Evolutionary conservation across 2,113 vertebrate species (phyloP).

Genomic region (Ceyx margarethae): DNA sequence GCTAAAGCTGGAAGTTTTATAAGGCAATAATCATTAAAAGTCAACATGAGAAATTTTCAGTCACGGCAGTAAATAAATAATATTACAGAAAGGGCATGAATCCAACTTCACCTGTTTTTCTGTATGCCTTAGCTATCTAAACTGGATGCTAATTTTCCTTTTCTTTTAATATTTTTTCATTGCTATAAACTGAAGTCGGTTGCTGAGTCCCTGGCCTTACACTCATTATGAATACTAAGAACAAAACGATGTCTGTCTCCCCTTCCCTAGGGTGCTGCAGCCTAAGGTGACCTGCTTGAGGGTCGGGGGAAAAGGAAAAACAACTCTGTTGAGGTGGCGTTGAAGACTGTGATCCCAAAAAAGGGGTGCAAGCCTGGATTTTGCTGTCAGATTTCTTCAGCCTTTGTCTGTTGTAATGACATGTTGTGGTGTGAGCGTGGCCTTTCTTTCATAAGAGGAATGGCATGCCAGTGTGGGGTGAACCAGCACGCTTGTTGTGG

Average conservation of each 20-base stretch:
- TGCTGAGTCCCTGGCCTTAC: not conserved
- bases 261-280: not conserved
- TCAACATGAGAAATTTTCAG: not conserved
- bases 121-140: not conserved
- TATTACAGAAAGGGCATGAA: not conserved
- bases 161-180: not conserved
- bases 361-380: conserved; percentile 12
- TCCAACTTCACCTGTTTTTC: not conserved
- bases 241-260: not conserved
- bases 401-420: conserved; percentile 2
- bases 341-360: not conserved
- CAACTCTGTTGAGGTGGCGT: not conserved
- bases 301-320: not conserved
- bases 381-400: conserved; percentile 4
- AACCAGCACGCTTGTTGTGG: not conserved
- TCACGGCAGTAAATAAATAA: not conserved
- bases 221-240: not conserved
- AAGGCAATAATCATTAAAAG: not conserved
- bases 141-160: not conserved
- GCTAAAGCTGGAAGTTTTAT: not conserved
- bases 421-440: not conserved
- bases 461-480: not conserved
- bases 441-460: conserved; percentile 46
- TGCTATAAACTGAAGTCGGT: not conserved
- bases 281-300: not conserved